A percentile compares a stretch with the other conserved stretches of the same genome.
Evolutionary conservation across 2,797 vertebrate species (phyloP).

Genomic region (Semaprochilodus insignis): DNA sequence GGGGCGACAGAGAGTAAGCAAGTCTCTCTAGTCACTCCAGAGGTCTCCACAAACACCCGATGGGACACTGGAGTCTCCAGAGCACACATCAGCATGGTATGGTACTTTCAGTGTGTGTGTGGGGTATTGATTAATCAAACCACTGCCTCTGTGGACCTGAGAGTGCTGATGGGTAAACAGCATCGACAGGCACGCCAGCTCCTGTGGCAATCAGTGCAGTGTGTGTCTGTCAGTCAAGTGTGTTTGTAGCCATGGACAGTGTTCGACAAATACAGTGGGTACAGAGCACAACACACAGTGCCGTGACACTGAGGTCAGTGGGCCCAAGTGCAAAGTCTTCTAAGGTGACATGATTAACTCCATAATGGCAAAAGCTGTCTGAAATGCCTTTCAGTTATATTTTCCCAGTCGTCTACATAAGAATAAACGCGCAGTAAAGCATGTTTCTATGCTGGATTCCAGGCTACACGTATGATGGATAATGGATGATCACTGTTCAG

Average conservation of each 20-base stretch:
- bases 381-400: conserved; percentile 33
- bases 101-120: conserved; percentile 23
- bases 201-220: conserved; percentile 54
- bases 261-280: conserved; percentile 71
- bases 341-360: conserved; percentile 62
- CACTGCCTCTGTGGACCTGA: conserved; percentile 51
- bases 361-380: conserved; percentile 7
- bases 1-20: conserved; percentile 32
- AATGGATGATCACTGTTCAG: not conserved
- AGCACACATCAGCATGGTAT: conserved; percentile 33
- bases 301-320: conserved; percentile 67
- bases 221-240: conserved; percentile 45
- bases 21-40: conserved; percentile 18
- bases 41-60: conserved; percentile 44
- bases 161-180: conserved; percentile 57
- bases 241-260: conserved; percentile 65
- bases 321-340: conserved; percentile 66
- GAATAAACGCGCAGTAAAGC: not conserved
- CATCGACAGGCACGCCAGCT: conserved; percentile 48
- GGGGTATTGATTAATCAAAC: conserved; percentile 59
- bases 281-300: conserved; percentile 67
- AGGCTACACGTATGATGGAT: not conserved
- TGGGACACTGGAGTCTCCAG: conserved; percentile 22
- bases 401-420: conserved; percentile 41
- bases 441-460: not conserved